Evolutionary conservation across 2,113 vertebrate genomes (phyloP).

Genomic region (Oreochromis aureus): DNA sequence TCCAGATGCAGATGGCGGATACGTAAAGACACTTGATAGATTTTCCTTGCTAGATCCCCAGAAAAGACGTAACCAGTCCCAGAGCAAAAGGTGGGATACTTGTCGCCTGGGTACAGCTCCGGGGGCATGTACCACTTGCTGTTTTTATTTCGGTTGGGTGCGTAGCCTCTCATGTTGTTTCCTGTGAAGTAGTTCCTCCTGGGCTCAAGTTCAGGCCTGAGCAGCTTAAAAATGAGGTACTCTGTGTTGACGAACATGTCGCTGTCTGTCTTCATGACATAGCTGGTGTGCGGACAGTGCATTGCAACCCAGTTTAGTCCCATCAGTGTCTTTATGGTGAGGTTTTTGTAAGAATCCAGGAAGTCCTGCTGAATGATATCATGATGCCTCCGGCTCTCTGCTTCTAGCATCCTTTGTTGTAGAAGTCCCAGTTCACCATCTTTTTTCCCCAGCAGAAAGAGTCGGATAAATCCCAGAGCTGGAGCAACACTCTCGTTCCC

Average conservation of each 20-base stretch:
- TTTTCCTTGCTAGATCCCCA: slow-evolving; percentile 86
- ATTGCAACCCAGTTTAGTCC: slow-evolving; percentile 95
- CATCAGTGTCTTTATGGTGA: slow-evolving; percentile 96
- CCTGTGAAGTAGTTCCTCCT: slow-evolving; percentile 90
- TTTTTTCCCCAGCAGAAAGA: slow-evolving; percentile 85
- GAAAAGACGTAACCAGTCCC: slow-evolving; percentile 97
- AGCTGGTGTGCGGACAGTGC: slow-evolving; percentile 80
- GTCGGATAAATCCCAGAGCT: slow-evolving; percentile 74
- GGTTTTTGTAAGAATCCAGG: slow-evolving; percentile 89
- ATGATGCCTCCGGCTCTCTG: slow-evolving; percentile 82
- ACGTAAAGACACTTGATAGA: slow-evolving; percentile 83
- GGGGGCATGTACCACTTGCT: slow-evolving; percentile 98
- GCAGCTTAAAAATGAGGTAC: slow-evolving; percentile 88
- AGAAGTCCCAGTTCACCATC: slow-evolving; percentile 65
- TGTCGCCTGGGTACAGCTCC: slow-evolving; percentile 84
- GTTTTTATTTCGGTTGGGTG: slow-evolving; percentile 88
- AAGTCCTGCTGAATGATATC: slow-evolving; percentile 97
- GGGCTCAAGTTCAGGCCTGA: slow-evolving; percentile 80
- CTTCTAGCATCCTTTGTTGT: slow-evolving; percentile 77
- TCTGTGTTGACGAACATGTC: slow-evolving; percentile 98
- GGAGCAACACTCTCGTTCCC: slow-evolving; percentile 84
- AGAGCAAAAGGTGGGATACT: slow-evolving; percentile 94
- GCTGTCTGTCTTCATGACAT: slow-evolving; percentile 98
- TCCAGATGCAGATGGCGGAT: slow-evolving; percentile 87
- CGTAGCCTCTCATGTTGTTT: slow-evolving; percentile 86